Evolutionary conservation across 64 coral and sea anemone species (phyloP).

Genomic region (Exaiptasia diaphana): DNA sequence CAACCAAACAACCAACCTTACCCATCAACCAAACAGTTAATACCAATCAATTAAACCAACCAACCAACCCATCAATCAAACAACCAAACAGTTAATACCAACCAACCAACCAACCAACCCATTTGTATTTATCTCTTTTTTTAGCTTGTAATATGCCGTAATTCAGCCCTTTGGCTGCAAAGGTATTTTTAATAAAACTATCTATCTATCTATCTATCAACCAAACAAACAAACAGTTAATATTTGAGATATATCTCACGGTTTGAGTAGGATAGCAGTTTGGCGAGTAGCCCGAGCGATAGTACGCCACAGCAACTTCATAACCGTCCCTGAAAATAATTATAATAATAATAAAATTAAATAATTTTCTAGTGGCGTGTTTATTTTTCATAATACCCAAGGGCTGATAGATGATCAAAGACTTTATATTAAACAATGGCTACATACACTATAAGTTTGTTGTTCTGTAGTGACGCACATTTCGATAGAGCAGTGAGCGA

Average conservation of each 20-base stretch:
- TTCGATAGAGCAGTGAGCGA: not conserved
- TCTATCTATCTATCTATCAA: too few relatives aligned
- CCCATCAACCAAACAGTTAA: not conserved
- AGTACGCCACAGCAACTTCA: constrained; percentile 90
- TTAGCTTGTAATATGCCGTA: too few relatives aligned
- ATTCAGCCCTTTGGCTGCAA: too few relatives aligned
- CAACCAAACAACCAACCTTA: not conserved
- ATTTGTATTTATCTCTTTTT: too few relatives aligned
- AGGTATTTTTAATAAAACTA: too few relatives aligned
- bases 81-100: too few relatives aligned
- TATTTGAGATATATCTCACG: constrained; percentile 24
- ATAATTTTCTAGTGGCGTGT: not conserved
- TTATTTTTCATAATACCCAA: not conserved
- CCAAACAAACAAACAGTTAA: too few relatives aligned
- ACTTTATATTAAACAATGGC: not conserved
- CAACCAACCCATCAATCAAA: too few relatives aligned
- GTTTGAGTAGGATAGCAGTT: constrained; percentile 69
- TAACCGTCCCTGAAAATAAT: constrained; percentile 53
- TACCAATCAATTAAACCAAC: too few relatives aligned
- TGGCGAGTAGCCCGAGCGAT: constrained; percentile 74
- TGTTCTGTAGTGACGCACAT: not conserved
- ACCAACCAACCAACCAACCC: too few relatives aligned
- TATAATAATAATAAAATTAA: not conserved
- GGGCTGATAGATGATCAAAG: not conserved
- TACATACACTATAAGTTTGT: not conserved